phyloP scores from a whole-genome alignment of 2,113 vertebrate genomes.

The Philantomba maxwellii region DNA sequence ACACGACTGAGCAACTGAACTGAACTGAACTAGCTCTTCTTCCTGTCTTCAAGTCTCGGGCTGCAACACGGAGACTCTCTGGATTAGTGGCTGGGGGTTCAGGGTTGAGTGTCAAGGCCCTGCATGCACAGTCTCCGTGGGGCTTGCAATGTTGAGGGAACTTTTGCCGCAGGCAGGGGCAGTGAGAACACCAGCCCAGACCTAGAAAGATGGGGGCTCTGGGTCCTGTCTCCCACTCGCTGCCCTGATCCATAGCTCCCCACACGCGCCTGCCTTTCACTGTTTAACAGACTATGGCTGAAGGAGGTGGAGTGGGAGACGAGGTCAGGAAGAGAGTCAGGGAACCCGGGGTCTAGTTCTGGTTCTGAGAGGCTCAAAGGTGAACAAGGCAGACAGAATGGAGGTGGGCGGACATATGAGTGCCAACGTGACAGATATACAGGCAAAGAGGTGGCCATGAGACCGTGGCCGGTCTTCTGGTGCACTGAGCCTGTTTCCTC shows the following conservation, averaged over 20 bases:
- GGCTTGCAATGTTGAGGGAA: not conserved
- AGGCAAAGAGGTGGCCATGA: not conserved
- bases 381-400: not conserved
- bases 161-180: not conserved
- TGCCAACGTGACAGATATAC: rapidly evolving
- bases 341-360: not conserved
- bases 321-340: not conserved
- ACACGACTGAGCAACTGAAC: not conserved
- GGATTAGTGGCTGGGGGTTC: not conserved
- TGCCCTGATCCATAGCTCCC: not conserved
- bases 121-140: not conserved
- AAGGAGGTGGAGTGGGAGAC: not conserved
- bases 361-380: not conserved
- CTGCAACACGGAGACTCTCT: not conserved
- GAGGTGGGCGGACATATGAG: not conserved
- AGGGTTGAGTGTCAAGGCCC: not conserved
- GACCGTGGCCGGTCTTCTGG: rapidly evolving
- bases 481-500: not conserved
- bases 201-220: not conserved
- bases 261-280: not conserved
- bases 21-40: not conserved
- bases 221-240: rapidly evolving
- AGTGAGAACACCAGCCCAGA: not conserved
- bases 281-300: not conserved
- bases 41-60: not conserved